These are phyloP conservation scores for Chamaea fasciata DNA, from an alignment of 2,113 vertebrate genomes.

Conservation along the genomic window DNA sequence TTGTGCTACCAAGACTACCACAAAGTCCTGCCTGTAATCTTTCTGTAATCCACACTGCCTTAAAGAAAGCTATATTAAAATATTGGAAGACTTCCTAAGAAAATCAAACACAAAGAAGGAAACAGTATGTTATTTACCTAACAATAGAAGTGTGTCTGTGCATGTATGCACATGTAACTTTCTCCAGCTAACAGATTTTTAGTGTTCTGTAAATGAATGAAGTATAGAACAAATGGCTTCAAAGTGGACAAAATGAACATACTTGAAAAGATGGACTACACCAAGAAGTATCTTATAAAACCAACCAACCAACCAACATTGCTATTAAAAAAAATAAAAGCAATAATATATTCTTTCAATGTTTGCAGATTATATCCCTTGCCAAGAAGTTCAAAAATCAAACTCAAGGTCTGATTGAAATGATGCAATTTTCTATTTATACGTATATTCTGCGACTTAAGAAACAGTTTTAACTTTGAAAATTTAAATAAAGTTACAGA, in stretches of 20 bases:
- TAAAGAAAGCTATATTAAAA: background rate
- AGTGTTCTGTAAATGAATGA: background rate
- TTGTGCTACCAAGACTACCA: background rate
- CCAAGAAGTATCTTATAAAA: background rate
- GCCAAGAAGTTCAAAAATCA: background rate
- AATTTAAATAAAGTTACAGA: background rate
- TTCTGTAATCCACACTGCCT: background rate
- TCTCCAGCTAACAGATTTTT: background rate
- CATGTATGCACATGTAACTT: background rate
- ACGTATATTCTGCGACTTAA: background rate
- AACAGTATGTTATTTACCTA: background rate
- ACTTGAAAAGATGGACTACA: background rate
- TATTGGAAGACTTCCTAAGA: background rate
- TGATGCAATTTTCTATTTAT: background rate
- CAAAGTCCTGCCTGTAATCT: background rate
- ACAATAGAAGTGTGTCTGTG: background rate
- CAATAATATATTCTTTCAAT: background rate
- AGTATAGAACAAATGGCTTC: background rate
- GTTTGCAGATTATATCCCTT: background rate
- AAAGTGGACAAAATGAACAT: background rate
- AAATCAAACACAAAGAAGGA: background rate
- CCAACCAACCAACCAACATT: background rate
- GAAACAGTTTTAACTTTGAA: background rate
- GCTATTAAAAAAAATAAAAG: background rate
- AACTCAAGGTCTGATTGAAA: background rate